phyloP scores from a whole-genome alignment of 2,113 vertebrate species.

The Dicaeum eximium region DNA sequence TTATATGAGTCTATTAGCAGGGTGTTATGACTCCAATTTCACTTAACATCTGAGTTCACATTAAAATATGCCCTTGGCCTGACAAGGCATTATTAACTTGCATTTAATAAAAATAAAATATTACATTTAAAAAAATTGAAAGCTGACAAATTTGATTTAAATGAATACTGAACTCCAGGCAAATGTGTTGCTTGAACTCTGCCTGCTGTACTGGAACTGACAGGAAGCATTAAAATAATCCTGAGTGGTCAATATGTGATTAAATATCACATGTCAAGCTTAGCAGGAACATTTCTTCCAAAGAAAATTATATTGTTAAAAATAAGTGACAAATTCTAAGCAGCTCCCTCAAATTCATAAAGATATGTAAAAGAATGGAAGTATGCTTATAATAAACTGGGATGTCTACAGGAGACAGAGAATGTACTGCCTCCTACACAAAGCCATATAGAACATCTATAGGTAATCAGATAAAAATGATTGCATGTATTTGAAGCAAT shows the following conservation, averaged over 20 bases:
- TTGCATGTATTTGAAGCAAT: slow-evolving; percentile 47
- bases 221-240: slow-evolving; percentile 62
- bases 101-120: slow-evolving; percentile 68
- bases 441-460: slow-evolving; percentile 14
- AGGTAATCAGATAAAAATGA: slow-evolving; percentile 68
- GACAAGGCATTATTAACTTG: slow-evolving; percentile 68
- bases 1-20: slow-evolving; percentile 35
- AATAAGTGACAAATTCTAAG: slow-evolving; percentile 68
- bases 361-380: slow-evolving; percentile 58
- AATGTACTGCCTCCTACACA: neutral
- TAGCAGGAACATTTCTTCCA: slow-evolving; percentile 27
- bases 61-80: slow-evolving; percentile 56
- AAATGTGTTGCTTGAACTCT: slow-evolving; percentile 67
- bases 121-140: slow-evolving; percentile 59
- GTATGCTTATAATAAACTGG: slow-evolving; percentile 42
- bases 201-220: slow-evolving; percentile 57
- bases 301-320: slow-evolving; percentile 72
- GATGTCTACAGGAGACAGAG: slow-evolving; percentile 38
- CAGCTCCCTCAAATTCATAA: slow-evolving; percentile 54
- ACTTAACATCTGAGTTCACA: slow-evolving; percentile 52
- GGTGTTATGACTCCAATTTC: slow-evolving; percentile 12
- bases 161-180: slow-evolving; percentile 67
- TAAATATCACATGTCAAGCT: slow-evolving; percentile 61
- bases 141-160: slow-evolving; percentile 71
- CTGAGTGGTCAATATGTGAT: slow-evolving; percentile 66